These are phyloP conservation scores for Euschistus heros DNA, from an alignment of 1,140 invertebrate species.

Conservation along the genomic window DNA sequence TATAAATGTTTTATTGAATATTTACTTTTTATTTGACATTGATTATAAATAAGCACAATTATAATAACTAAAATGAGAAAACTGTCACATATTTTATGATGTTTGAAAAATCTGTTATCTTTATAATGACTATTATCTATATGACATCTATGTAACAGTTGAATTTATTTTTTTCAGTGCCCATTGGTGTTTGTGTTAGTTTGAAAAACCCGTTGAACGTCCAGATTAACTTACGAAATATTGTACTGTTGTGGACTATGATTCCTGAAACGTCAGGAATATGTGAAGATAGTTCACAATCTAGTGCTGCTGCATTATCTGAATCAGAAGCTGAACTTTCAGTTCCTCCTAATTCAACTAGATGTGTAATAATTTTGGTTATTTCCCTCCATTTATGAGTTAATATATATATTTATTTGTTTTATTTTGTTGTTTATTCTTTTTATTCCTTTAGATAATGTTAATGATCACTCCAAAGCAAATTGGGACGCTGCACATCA, in stretches of 20 bases:
- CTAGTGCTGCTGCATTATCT: slow-evolving; percentile 36
- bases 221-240: slow-evolving; percentile 53
- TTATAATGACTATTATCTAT: not conserved
- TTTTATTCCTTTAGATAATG: slow-evolving; percentile 30
- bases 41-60: not conserved
- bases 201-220: slow-evolving; percentile 74
- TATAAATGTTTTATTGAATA: slow-evolving; percentile 17
- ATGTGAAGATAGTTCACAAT: slow-evolving; percentile 35
- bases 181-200: slow-evolving; percentile 63
- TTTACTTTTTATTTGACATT: slow-evolving; percentile 19
- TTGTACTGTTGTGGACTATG: slow-evolving; percentile 73
- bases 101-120: no score
- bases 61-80: not conserved
- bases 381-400: slow-evolving; percentile 29
- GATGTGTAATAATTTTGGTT: slow-evolving; percentile 36
- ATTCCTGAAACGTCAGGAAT: slow-evolving; percentile 37
- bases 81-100: not conserved
- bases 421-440: slow-evolving; percentile 16
- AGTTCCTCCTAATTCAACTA: slow-evolving; percentile 39
- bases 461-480: slow-evolving; percentile 28
- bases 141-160: not conserved
- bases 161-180: slow-evolving; percentile 48
- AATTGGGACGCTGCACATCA: slow-evolving; percentile 30
- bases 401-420: not conserved
- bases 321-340: slow-evolving; percentile 35